Evolutionary conservation across 2,888 invertebrate species (phyloP), one percentile per base, ranked within the genome.

Genomic region (Coelopa pilipes): DNA sequence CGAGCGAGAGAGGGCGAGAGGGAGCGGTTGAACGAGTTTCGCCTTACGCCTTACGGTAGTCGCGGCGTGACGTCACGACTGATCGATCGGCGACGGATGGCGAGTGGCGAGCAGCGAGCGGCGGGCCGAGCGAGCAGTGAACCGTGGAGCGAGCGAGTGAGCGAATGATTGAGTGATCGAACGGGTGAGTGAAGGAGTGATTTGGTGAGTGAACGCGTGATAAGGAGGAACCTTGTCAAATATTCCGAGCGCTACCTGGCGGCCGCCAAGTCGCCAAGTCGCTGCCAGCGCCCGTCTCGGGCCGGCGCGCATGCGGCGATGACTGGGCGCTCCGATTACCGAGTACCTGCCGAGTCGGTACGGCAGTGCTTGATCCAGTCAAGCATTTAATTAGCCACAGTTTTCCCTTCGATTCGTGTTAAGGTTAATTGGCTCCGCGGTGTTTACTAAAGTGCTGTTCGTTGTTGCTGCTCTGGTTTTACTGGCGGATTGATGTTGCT

Each of bases 351-450:
- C n/a, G n/a, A n/a, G 34, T 34, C 34, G 34, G 7, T 34, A 34
- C 2, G 34, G 34, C 34, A 34, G 34, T 7, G 34, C 7, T 34
- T 2, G n/a, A 53, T 15, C 13, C 67, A 67, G 24, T 24, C n/a
- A 53, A 67, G 67, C 67, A 67, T 67, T 67, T 53, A 67, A 67
- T 63, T 69, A 66, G 53, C 21, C 21, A 69, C 62, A 67, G 66
- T 72, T 75, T 74, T 74, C 72, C 75, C 75, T 74, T 75, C 73
- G 74, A 73, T 67, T 71, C 53, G 69, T 74, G 75, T 62, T 72
- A 77, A 77, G 77, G 77, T 75, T 73, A 75, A 17, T 63, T 53
- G 24, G 50, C 63, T 73, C 50, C 62, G 53, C 73, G 60, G 70
- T 59, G 55, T 57, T 73, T 72, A 49, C 65, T 49, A 17, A 72